Base-by-base conservation (phyloP, 2,797 vertebrate genomes). In the Mormyrus hasselquistii region DNA sequence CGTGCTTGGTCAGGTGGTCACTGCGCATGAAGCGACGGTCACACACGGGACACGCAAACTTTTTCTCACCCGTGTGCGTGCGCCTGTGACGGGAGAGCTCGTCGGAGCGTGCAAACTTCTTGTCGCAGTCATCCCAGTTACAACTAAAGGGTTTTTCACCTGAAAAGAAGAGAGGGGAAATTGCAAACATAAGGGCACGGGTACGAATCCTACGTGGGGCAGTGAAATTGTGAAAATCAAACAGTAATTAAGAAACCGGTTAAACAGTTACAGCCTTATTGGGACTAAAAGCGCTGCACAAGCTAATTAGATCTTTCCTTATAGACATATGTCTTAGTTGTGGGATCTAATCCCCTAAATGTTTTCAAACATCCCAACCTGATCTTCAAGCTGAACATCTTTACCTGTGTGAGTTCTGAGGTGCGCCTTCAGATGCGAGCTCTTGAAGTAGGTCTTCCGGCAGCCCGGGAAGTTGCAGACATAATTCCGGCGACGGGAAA, bases 391-490 rank as follows among this genome's bases (percentile, higher is more conserved):
- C 65, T 4, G 4, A 73, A 73, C 25, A n/a, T 50, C n/a, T 6
- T 83, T 93, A 99, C 99, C 99, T 91, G 99, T 99, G 95, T 99
- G 99, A 49, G 98, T 99, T 90, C 99, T 96, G n/a, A 99, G 97
- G 90, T 99, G 99, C 86, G 98, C 99, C 94, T 99, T 99, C 90
- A 99, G 98, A 92, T 99, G 99, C 0, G 99, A 99, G 88, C 99
- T 99, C 94, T 99, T 99, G 93, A 99, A 99, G 92, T 99, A 99
- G 0, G 99, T 99, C 94, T 99, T 99, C 92, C 97, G 96, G 94
- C 99, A 99, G 73, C 98, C 97, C 0, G 97, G 95, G 87, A 98
- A 99, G 94, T 92, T 97, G 90, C 99, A 99, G 22, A 99, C 93
- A 0, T 99, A 99, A 94, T 98, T 99, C 55, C 99, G 97, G 91